Conservation (phyloP, 2,888 invertebrate species). For the Bursaphelenchus okinawaensis region DNA sequence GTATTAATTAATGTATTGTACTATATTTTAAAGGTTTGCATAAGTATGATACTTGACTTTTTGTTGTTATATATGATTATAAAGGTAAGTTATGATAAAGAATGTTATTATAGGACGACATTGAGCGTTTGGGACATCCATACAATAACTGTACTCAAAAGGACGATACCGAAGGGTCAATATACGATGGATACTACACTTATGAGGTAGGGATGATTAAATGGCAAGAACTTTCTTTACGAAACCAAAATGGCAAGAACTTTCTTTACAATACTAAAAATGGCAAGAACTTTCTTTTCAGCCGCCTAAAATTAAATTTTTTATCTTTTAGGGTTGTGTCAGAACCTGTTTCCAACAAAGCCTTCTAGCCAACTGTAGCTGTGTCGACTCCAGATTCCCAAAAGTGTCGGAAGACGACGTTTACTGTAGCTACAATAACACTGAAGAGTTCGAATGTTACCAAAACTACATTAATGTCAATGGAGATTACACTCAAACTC, state of each 20-base stretch:
- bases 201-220: constrained; percentile 6
- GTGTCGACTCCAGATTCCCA: constrained; percentile 35
- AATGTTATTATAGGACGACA: constrained; percentile 16
- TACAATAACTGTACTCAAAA: constrained; percentile 17
- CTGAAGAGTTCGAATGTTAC: constrained; percentile 17
- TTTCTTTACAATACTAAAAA: too few relatives aligned
- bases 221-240: too few relatives aligned
- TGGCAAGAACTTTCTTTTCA: too few relatives aligned
- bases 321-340: constrained; percentile 55
- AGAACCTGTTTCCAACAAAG: constrained; percentile 55
- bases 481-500: constrained; percentile 21
- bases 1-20: neutral
- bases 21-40: neutral
- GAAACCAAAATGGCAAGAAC: too few relatives aligned
- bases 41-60: too few relatives aligned
- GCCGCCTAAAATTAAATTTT: neutral
- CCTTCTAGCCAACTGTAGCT: constrained; percentile 41
- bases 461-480: constrained; percentile 18
- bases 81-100: too few relatives aligned
- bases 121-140: constrained; percentile 16
- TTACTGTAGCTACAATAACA: constrained; percentile 14
- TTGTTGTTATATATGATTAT: too few relatives aligned
- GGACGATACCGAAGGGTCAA: neutral
- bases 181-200: constrained; percentile 12
- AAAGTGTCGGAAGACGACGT: neutral